Evolutionary conservation across 2,113 vertebrate species (phyloP), one percentile per base, ranked within the genome.

Genomic region (Uria lomvia): DNA sequence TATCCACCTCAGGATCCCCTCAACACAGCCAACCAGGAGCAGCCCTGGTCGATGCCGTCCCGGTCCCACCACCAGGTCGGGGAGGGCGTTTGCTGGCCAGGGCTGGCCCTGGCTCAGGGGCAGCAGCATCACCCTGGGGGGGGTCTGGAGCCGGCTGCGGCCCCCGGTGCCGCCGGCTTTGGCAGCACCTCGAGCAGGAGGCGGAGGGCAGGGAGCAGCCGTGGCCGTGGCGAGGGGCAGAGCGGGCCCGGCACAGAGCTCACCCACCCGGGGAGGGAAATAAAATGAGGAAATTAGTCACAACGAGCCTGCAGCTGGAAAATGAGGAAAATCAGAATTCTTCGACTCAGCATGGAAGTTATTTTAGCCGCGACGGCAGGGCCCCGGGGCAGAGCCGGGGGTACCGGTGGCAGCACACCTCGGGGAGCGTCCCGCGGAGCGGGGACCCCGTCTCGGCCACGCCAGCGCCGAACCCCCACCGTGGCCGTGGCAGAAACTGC

Each of bases 211-310:
- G 1, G 73, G 40, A 67, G 66, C 26, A 36, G 45, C 63, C 1
- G 0, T 17, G 74, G 45, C 63, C 1, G 0, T 17, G 74, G 12
- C 0, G 2, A 32, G 49, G 36, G 30, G 14, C 72, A 74, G 60
- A 72, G 52, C 1, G 0, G 24, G 74, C 20, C 36, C 9, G 5
- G 27, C 18, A 13, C 5, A 1, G 22, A 47, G 83, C 52, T 68
- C 40, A 3, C 11, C 0, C 3, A 53, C 53, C 47, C 5, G 9
- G 85, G 85, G n/a, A 49, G 59, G 63, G 79, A 81, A 85, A 88
- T 74, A 55, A 60, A 84, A 94, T 80, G 86, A 92, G 92, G 95
- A 92, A 94, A 90, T 58, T 18, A 62, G 73, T 92, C 86, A 76
- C 4, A 1, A 29, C 38, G 7, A 27, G 66, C 66, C 66, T 23